These are phyloP conservation scores for Drosophila quinaria DNA, from an alignment of 2,888 invertebrate species.

Conservation along the genomic window DNA sequence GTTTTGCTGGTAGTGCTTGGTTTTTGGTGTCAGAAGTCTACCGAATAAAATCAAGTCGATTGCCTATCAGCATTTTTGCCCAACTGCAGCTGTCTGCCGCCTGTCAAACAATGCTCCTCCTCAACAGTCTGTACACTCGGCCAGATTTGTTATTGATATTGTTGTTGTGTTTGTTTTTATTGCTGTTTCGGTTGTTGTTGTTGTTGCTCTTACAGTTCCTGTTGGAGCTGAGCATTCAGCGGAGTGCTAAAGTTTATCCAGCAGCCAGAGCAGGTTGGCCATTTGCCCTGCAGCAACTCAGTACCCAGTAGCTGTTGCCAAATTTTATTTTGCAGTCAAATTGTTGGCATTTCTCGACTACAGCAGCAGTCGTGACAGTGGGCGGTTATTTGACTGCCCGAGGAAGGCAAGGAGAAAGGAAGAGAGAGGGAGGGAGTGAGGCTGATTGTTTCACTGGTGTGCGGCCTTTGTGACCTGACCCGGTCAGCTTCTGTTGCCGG, in stretches of 20 bases:
- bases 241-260: conserved; percentile 36
- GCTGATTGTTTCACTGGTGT: too few species aligned
- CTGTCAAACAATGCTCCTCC: conserved; percentile 50
- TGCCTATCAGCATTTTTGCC: conserved; percentile 73
- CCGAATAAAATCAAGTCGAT: conserved; percentile 72
- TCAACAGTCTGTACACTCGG: conserved; percentile 1
- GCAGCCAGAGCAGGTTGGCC: conserved; percentile 54
- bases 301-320: conserved; percentile 59
- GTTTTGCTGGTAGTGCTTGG: conserved; percentile 4
- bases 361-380: neutral
- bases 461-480: conserved; percentile 24
- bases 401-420: neutral
- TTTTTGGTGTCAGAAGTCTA: conserved; percentile 36
- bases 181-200: conserved; percentile 1
- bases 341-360: conserved; percentile 64
- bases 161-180: conserved; percentile 18
- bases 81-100: conserved; percentile 69
- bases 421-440: neutral
- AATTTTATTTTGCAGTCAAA: conserved; percentile 79
- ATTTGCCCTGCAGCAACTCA: conserved; percentile 40
- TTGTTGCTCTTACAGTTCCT: conserved; percentile 6
- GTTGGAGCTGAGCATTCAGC: conserved; percentile 1
- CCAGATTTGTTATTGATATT: conserved; percentile 25
- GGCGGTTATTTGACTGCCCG: conserved; percentile 9
- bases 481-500: conserved; percentile 36